Evolutionary conservation across 2,113 vertebrate genomes (phyloP), one percentile per base, ranked within the genome.

Genomic region (Macquaria ambigua): DNA sequence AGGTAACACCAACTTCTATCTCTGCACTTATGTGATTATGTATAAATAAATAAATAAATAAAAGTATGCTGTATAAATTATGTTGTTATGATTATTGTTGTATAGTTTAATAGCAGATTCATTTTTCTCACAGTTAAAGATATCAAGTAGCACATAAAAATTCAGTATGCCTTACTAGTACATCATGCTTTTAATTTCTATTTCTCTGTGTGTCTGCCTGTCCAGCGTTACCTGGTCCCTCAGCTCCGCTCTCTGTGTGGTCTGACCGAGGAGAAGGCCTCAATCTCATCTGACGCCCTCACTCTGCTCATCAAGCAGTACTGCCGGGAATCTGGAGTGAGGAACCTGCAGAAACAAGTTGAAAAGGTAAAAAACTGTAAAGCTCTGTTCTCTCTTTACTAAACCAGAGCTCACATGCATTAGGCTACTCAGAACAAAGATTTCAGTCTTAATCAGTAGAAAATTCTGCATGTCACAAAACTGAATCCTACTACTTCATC

Each of bases 281-380:
- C 87, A 0, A 96, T 99, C 90, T 96, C 97, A 0, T 80, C 97
- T 0, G 97, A 97, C 0, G 98, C 99, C 39, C 95, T 99, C 76
- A 95, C 94, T 1, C 90, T 99, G 46, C 97, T 99, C 55, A 99
- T 99, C 93, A 97, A 95, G 74, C 98, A 99, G 85, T 99, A 99
- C 94, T 99, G 98, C 93, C 92, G 98, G 8, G 98, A 99, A 92
- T 99, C 98, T 0, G 98, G 98, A 0, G 98, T 99, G 77, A 96
- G 98, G 77, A 99, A 99, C 90, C 95, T 99, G 43, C 98, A 99
- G 96, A 99, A 99, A 79, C 98, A 99, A 91, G 96, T 99, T 67
- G 98, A 99, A 83, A 99, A 99, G 98, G 98, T 99, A 62, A 87
- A 68, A 80, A 6, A 59, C 15, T 53, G 25, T 12, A 16, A 55